phyloP scores from a whole-genome alignment of 1,140 invertebrate species.

The Micrasema longulum region DNA sequence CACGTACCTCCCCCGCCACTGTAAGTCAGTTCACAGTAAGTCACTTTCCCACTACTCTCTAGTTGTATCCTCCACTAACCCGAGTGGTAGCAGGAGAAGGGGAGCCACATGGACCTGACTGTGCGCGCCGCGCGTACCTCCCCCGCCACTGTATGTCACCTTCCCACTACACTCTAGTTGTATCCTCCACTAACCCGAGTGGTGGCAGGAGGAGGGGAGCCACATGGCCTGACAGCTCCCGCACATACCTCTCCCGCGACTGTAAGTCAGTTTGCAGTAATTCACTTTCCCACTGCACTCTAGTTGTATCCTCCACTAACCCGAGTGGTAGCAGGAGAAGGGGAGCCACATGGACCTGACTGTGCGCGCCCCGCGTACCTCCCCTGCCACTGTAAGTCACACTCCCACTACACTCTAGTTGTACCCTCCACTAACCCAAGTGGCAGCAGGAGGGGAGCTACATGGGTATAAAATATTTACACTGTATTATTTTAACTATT shows the following conservation, averaged over 20 bases:
- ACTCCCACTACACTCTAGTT: no score
- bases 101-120: constrained; percentile 32
- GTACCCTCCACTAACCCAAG: constrained; percentile 14
- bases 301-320: no score
- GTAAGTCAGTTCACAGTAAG: constrained; percentile 57
- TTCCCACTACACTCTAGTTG: no score
- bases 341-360: not conserved
- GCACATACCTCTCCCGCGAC: constrained; percentile 65
- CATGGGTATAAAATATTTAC: no score
- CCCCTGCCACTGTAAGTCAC: constrained; percentile 65
- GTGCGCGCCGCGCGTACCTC: constrained; percentile 58
- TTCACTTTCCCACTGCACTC: constrained; percentile 27
- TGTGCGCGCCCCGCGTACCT: constrained; percentile 58
- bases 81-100: not conserved
- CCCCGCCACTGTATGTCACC: constrained; percentile 65
- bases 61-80: no score
- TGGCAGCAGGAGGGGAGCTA: constrained; percentile 45
- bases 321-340: constrained; percentile 42
- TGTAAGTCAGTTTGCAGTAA: constrained; percentile 57
- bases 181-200: constrained; percentile 13
- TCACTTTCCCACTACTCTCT: constrained; percentile 20
- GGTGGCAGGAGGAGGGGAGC: constrained; percentile 50
- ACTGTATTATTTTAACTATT: no score
- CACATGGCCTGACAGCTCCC: constrained; percentile 42
- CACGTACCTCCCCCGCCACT: constrained; percentile 65